Percentiles rank a stretch among this genome's conserved stretches.
Evolutionary conservation across 2,113 vertebrate species (phyloP).

Genomic region (Galeopterus variegatus): DNA sequence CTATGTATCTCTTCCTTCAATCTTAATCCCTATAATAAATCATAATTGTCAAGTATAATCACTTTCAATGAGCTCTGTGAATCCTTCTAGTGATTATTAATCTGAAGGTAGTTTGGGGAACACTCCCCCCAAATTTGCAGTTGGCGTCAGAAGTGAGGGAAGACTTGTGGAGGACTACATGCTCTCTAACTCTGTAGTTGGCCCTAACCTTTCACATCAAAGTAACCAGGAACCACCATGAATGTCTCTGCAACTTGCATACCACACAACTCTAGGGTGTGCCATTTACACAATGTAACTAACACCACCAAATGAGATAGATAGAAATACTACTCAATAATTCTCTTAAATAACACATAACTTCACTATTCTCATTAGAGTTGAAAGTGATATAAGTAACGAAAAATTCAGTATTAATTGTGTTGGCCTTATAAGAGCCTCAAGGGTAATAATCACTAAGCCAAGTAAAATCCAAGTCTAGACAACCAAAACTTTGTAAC

Average conservation of each 20-base stretch:
- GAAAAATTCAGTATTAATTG: conserved; percentile 82
- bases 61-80: background rate
- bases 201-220: background rate
- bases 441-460: conserved; percentile 81
- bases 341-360: background rate
- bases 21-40: conserved; percentile 12
- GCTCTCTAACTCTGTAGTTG: background rate
- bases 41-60: background rate
- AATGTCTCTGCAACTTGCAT: background rate
- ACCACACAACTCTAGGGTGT: background rate
- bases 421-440: conserved; percentile 56
- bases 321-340: conserved; percentile 4
- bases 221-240: background rate
- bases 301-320: background rate
- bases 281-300: background rate
- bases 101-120: background rate
- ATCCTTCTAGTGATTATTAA: conserved; percentile 7
- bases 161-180: background rate
- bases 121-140: background rate
- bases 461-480: conserved; percentile 80
- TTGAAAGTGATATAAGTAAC: background rate
- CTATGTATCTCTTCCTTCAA: background rate
- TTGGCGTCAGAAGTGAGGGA: background rate
- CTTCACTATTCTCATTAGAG: background rate
- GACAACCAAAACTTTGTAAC: conserved; percentile 69